Evolutionary conservation across 2,888 invertebrate genomes (phyloP).

Genomic region (Athalia circularis): DNA sequence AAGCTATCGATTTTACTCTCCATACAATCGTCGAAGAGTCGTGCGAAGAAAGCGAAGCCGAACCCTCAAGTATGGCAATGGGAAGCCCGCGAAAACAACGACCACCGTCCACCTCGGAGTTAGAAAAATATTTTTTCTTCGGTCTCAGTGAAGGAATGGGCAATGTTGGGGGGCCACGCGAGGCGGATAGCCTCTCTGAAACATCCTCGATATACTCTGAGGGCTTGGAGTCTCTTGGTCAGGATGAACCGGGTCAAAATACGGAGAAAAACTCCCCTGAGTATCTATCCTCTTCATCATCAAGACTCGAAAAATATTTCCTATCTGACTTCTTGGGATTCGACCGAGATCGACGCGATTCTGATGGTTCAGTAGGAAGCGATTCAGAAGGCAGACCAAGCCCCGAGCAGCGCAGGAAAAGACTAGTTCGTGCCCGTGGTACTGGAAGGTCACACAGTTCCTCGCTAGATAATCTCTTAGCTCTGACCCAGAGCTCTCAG

Average conservation of each 20-base stretch:
- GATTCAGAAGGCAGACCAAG: slow-evolving; percentile 93
- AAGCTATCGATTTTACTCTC: slow-evolving; percentile 90
- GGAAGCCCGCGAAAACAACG: slow-evolving; percentile 77
- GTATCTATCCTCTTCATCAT: slow-evolving; percentile 81
- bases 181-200: slow-evolving; percentile 81
- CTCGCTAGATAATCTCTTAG: slow-evolving; percentile 86
- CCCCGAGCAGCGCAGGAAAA: slow-evolving; percentile 89
- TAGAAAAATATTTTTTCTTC: slow-evolving; percentile 94
- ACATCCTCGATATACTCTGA: slow-evolving; percentile 92
- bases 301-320: slow-evolving; percentile 92
- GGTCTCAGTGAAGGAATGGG: slow-evolving; percentile 85
- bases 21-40: slow-evolving; percentile 96
- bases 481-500: slow-evolving; percentile 72
- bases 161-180: slow-evolving; percentile 73
- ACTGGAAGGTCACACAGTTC: slow-evolving; percentile 89
- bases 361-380: slow-evolving; percentile 92
- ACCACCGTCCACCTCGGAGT: slow-evolving; percentile 86
- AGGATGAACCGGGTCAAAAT: slow-evolving; percentile 76
- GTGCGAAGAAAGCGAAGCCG: slow-evolving; percentile 94
- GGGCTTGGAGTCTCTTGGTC: slow-evolving; percentile 83
- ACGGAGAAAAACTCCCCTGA: slow-evolving; percentile 81
- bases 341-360: slow-evolving; percentile 84
- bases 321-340: slow-evolving; percentile 90
- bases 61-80: slow-evolving; percentile 74
- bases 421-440: slow-evolving; percentile 87